phyloP scores from a whole-genome alignment of 1,140 invertebrate species.

The Wiebesia pumilae region DNA sequence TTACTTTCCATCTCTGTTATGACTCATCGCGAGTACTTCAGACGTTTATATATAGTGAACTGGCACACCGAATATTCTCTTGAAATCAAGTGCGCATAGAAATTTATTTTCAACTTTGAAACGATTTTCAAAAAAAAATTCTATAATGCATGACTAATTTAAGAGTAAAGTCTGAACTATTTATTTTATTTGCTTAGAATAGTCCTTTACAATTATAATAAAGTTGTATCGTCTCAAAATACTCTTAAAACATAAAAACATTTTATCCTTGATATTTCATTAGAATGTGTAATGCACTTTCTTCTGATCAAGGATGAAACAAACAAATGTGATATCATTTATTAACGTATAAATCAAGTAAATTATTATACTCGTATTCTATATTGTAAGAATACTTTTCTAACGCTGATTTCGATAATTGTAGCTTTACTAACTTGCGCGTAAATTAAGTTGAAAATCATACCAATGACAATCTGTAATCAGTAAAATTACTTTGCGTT shows the following conservation, averaged over 20 bases:
- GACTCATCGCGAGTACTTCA: conserved; percentile 18
- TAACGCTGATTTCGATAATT: neutral
- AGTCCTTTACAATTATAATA: no score
- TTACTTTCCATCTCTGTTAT: conserved; percentile 28
- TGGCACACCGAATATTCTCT: conserved; percentile 3
- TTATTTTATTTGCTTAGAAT: no score
- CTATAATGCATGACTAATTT: no score
- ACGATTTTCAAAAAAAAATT: neutral
- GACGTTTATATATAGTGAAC: conserved; percentile 7
- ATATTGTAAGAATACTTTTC: neutral
- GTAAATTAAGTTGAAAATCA: neutral
- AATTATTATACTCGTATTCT: no score
- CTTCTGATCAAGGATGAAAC: no score
- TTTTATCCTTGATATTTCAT: no score
- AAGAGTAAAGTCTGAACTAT: no score
- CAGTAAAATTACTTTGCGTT: neutral
- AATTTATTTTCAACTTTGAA: neutral
- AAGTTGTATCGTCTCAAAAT: no score
- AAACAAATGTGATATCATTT: no score
- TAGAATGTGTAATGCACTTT: no score
- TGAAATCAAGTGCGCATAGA: neutral
- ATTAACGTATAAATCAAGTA: neutral
- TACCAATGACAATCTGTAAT: neutral
- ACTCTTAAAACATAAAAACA: no score
- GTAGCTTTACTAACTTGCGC: neutral